A percentile compares a stretch with the other conserved stretches of the same genome.
These are phyloP conservation scores for Erebia ligea DNA, from an alignment of 2,888 invertebrate genomes.

Conservation along the genomic window DNA sequence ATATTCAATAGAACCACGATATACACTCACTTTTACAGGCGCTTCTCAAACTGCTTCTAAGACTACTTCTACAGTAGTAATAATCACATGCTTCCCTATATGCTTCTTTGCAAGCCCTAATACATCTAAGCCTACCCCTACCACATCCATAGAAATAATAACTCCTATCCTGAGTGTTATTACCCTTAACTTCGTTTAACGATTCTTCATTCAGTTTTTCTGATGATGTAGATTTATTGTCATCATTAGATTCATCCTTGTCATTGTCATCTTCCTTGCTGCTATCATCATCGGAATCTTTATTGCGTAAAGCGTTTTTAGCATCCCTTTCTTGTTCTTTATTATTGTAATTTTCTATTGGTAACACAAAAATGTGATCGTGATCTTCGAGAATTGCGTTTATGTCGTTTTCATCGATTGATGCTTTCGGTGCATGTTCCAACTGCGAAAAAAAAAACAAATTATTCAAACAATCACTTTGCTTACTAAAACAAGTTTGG, in stretches of 20 bases:
- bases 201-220: slow-evolving; percentile 12
- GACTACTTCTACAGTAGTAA: slow-evolving; percentile 6
- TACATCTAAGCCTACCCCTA: slow-evolving; percentile 27
- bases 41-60: slow-evolving; percentile 27
- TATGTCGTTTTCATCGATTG: neutral
- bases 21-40: slow-evolving; percentile 35
- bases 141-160: slow-evolving; percentile 15
- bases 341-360: neutral
- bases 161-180: neutral
- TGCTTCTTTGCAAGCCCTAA: slow-evolving; percentile 35
- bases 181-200: neutral
- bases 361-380: slow-evolving; percentile 8
- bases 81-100: slow-evolving; percentile 28
- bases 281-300: slow-evolving; percentile 8
- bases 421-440: neutral
- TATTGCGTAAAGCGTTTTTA: slow-evolving; percentile 15
- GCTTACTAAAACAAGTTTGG: neutral
- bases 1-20: slow-evolving; percentile 31
- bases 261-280: neutral
- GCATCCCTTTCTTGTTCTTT: neutral
- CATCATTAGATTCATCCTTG: neutral
- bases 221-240: slow-evolving; percentile 12
- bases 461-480: neutral
- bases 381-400: neutral
- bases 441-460: neutral